A percentile compares a stretch with the other conserved stretches of the same genome.
Evolutionary conservation across 1,140 invertebrate species (phyloP).

Genomic region (Platyscapa corneri): DNA sequence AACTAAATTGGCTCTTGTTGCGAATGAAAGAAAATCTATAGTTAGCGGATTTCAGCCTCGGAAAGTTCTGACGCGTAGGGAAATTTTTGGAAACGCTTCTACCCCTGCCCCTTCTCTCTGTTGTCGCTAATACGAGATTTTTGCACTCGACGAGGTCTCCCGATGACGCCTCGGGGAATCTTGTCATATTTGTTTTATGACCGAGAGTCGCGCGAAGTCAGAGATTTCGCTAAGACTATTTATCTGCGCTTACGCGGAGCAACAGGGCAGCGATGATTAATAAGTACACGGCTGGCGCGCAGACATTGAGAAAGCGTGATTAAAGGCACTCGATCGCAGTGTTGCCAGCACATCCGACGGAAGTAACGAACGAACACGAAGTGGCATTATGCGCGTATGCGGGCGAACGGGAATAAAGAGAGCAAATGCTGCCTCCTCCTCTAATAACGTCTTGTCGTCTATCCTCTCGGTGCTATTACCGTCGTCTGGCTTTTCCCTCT

Average conservation of each 20-base stretch:
- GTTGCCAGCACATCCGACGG: no score
- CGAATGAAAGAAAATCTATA: background rate
- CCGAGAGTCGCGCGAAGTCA: constrained; percentile 3
- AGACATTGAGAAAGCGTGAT: background rate
- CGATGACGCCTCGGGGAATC: background rate
- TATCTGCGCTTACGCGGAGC: no score
- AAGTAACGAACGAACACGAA: no score
- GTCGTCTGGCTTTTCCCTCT: background rate
- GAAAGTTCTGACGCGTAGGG: background rate
- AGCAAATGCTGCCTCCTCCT: constrained; percentile 27
- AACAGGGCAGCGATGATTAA: no score
- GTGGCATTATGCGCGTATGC: background rate
- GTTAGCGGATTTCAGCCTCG: background rate
- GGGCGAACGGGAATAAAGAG: background rate
- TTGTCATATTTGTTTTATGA: constrained; percentile 38
- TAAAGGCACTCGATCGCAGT: background rate
- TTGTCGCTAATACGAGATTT: constrained; percentile 3
- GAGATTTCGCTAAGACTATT: background rate
- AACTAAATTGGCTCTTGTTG: background rate
- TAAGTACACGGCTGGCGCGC: no score
- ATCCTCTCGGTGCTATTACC: no score
- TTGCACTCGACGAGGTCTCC: constrained; percentile 21
- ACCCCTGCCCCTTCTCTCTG: background rate
- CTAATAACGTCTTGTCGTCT: constrained; percentile 54
- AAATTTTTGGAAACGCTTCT: background rate